phyloP scores from a whole-genome alignment of 2,113 vertebrate genomes.

The Delphinapterus leucas region DNA sequence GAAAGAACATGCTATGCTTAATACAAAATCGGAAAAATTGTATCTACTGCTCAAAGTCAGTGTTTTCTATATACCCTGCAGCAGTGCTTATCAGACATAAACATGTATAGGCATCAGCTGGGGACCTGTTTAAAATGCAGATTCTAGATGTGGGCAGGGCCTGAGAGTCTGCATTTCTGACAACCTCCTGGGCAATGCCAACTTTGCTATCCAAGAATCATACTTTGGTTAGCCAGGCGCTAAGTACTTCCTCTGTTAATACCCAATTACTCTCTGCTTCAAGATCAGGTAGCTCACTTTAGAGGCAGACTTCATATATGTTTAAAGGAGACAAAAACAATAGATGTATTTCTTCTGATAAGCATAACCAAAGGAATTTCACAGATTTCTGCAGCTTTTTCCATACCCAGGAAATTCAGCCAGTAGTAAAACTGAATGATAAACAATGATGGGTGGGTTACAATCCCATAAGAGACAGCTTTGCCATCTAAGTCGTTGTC shows the following conservation, averaged over 20 bases:
- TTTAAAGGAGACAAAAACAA: not conserved
- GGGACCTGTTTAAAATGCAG: not conserved
- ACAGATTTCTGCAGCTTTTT: constrained; percentile 9
- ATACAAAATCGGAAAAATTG: constrained; percentile 23
- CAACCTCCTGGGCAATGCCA: not conserved
- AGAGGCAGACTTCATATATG: not conserved
- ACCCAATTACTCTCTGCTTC: constrained; percentile 20
- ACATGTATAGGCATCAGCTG: not conserved
- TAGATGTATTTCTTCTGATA: constrained; percentile 17
- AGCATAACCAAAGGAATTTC: not conserved
- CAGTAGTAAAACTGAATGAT: constrained; percentile 22
- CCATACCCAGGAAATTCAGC: not conserved
- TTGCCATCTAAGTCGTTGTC: not conserved
- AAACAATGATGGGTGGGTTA: not conserved
- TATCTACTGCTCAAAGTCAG: not conserved
- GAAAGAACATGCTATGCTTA: not conserved
- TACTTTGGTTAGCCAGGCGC: not conserved
- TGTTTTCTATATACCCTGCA: not conserved
- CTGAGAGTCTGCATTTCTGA: not conserved
- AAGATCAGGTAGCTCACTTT: not conserved
- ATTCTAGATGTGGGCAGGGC: not conserved
- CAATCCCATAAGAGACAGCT: not conserved
- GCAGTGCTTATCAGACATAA: constrained; percentile 16
- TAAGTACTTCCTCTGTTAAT: constrained; percentile 17
- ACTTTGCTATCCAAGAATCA: not conserved